Conservation (phyloP, 2,888 invertebrate genomes). For the Imbricaverruca yamaguchii region DNA sequence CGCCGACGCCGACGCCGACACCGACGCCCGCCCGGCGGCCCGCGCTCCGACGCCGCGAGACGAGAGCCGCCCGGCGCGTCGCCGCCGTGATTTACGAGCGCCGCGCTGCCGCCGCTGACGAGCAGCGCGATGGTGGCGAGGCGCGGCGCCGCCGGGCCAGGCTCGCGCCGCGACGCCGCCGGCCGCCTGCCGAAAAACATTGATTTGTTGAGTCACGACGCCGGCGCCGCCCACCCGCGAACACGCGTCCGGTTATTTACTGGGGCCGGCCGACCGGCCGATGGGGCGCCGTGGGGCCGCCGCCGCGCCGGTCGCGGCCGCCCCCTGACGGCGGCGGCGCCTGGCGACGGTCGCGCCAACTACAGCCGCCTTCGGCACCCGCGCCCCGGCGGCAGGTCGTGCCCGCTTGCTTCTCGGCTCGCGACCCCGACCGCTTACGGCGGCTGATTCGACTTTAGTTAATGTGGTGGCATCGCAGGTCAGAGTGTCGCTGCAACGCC, state of each 20-base stretch:
- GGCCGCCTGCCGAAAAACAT: not conserved
- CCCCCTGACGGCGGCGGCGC: not conserved
- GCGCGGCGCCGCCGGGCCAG: not conserved
- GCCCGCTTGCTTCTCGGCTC: too few relatives aligned
- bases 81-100: not conserved
- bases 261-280: not conserved
- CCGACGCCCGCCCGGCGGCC: not conserved
- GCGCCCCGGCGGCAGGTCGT: too few relatives aligned
- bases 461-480: too few relatives aligned
- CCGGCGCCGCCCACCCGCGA: not conserved
- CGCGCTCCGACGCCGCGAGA: not conserved
- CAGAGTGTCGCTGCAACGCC: too few relatives aligned
- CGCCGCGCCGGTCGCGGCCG: not conserved
- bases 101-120: not conserved
- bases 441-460: too few relatives aligned
- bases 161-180: not conserved
- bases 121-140: not conserved
- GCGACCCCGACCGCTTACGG: too few relatives aligned
- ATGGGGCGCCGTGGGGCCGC: not conserved
- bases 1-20: not conserved
- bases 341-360: not conserved
- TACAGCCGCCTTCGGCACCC: not conserved
- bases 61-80: not conserved
- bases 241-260: not conserved
- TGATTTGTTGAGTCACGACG: slow-evolving; percentile 1